Conservation (phyloP, 2,888 invertebrate species). For the Ashinkailepas kermadecensis region DNA sequence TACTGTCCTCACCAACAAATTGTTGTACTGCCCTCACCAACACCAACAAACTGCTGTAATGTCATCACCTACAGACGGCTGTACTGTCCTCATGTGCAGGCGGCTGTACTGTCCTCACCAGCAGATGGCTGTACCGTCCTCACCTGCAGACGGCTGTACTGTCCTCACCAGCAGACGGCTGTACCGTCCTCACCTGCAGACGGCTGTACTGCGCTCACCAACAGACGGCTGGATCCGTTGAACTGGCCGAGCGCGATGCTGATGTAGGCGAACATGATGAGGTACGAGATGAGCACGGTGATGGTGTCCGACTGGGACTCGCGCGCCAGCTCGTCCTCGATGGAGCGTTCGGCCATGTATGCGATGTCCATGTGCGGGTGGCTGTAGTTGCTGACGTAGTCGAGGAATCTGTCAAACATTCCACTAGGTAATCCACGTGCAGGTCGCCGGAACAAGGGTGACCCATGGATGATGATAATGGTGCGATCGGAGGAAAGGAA, state of each 20-base stretch:
- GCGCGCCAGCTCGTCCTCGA: constrained; percentile 85
- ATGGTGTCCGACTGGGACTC: constrained; percentile 72
- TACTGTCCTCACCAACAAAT: no score
- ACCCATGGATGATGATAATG: no score
- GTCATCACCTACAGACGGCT: no score
- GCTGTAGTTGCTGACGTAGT: constrained; percentile 56
- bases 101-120: no score
- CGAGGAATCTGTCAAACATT: constrained; percentile 53
- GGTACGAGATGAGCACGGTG: constrained; percentile 79
- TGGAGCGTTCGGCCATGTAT: constrained; percentile 82
- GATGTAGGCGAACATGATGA: constrained; percentile 89
- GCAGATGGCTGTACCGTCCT: no score
- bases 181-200: not conserved
- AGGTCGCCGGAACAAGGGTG: no score
- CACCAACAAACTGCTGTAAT: no score
- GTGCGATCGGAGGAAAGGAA: no score
- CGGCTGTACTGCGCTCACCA: constrained; percentile 41
- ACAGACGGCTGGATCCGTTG: constrained; percentile 40
- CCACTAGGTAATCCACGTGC: no score
- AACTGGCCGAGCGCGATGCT: constrained; percentile 69
- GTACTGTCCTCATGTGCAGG: no score
- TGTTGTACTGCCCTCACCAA: no score
- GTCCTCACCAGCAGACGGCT: constrained; percentile 46
- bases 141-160: no score
- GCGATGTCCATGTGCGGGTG: constrained; percentile 67